Evolutionary conservation across 2,888 invertebrate genomes (phyloP).

Genomic region (Chrysotoxum bicinctum): DNA sequence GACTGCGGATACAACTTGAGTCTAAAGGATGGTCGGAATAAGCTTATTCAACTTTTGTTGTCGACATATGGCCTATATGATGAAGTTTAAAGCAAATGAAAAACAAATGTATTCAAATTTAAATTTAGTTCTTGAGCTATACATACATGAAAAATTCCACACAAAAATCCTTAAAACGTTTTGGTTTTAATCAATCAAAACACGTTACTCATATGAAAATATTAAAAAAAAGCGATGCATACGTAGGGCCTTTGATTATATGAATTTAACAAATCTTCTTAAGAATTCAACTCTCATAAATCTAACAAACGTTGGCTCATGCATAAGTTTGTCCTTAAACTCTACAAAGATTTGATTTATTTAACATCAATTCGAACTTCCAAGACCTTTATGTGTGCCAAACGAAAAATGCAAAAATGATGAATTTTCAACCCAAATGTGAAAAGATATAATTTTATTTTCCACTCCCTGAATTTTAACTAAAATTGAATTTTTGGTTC

Average conservation of each 20-base stretch:
- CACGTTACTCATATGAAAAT: neutral
- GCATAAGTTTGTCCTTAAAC: conserved; percentile 5
- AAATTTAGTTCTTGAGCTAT: neutral
- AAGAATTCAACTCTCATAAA: neutral
- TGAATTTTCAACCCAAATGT: conserved; percentile 15
- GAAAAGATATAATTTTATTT: conserved; percentile 24
- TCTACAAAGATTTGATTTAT: neutral
- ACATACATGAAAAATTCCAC: neutral
- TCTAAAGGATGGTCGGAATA: neutral
- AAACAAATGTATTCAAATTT: neutral
- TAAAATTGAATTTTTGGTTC: neutral
- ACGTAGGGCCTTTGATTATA: neutral
- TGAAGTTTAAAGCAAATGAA: neutral
- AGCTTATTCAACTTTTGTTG: neutral
- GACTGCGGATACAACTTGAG: neutral
- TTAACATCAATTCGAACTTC: conserved; percentile 15
- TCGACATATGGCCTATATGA: neutral
- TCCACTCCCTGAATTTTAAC: neutral
- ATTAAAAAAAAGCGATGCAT: neutral
- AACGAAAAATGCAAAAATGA: neutral
- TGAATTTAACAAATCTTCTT: neutral
- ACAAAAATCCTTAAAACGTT: neutral
- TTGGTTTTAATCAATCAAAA: neutral
- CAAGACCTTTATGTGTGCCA: neutral
- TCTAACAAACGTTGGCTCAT: neutral